Percentiles rank a stretch among this genome's conserved stretches.
These are phyloP conservation scores for Carettochelys insculpta DNA, from an alignment of 2,113 vertebrate species.

Conservation along the genomic window DNA sequence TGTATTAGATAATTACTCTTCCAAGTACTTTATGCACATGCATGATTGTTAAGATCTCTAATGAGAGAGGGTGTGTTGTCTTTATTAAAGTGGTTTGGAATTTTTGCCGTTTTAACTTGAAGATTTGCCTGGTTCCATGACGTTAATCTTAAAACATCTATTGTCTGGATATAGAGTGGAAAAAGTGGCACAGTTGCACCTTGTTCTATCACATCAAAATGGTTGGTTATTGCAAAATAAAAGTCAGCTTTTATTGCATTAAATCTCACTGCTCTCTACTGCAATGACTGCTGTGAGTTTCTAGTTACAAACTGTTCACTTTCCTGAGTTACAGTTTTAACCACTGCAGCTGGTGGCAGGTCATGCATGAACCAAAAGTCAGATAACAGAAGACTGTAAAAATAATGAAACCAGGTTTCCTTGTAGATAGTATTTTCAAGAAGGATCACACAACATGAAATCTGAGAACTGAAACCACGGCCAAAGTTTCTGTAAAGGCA, in stretches of 20 bases:
- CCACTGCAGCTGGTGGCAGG: background rate
- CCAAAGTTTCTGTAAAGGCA: conserved; percentile 30
- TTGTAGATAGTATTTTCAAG: background rate
- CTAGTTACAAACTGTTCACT: background rate
- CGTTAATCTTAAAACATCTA: background rate
- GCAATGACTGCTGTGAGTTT: background rate
- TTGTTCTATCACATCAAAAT: background rate
- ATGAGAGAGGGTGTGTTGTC: background rate
- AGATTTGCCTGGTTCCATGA: background rate
- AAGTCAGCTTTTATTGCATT: background rate
- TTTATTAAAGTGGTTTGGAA: background rate
- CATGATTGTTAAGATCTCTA: background rate
- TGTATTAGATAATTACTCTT: background rate
- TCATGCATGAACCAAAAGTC: background rate
- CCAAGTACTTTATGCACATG: background rate
- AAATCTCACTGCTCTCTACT: background rate
- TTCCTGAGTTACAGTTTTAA: conserved; percentile 18
- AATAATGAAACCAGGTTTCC: background rate
- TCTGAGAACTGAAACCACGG: background rate
- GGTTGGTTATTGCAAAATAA: background rate
- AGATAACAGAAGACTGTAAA: background rate
- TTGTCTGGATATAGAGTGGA: background rate
- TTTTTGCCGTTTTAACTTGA: background rate
- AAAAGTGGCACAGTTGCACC: background rate
- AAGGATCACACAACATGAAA: background rate